Evolutionary conservation across 2,797 vertebrate species (phyloP), one percentile per base, ranked within the genome.

Genomic region (Bovichtus diacanthus): DNA sequence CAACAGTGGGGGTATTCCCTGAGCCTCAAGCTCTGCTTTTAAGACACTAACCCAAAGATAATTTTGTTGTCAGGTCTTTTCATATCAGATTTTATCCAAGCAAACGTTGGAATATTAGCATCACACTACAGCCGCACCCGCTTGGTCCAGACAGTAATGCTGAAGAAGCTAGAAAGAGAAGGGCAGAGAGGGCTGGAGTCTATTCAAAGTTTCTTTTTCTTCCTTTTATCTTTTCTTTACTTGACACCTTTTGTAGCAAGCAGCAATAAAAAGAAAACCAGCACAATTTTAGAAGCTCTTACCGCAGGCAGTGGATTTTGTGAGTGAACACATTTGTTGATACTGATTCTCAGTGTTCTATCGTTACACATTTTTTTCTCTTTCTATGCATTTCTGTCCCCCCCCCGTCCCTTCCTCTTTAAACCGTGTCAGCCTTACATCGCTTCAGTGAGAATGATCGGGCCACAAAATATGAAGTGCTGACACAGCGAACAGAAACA

Each of bases 401-500:
- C 27, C 50, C 39, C 49, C 15, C 34, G 19, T 49, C 34, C 31
- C 16, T 25, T 36, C 58, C 31, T 81, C 49, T 27, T 74, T 55
- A 61, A 67, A 69, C 51, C 25, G 15, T 51, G 38, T 54, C 63
- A 38, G 66, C 76, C 70, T 87, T 53, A 47, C 55, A 60, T 70
- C 70, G 60, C 63, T 51, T 41, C 60, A 55, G 49, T 67, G 64
- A 31, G 59, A 80, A 60, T 60, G 82, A 87, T 84, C 76, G 44
- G 55, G 38, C 78, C 65, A 70, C 74, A 62, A 77, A 87, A 87
- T 76, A 74, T 74, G 78, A 90, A 84, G 36, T 86, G 89, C 89
- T 91, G 90, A 91, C 82, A 76, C 68, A 31, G 75, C 60, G 67
- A 84, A 86, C 63, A 74, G 74, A 87, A 83, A 76, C 46, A 64